Conservation (phyloP, 2,113 vertebrate genomes). For the Microtus oregoni region DNA sequence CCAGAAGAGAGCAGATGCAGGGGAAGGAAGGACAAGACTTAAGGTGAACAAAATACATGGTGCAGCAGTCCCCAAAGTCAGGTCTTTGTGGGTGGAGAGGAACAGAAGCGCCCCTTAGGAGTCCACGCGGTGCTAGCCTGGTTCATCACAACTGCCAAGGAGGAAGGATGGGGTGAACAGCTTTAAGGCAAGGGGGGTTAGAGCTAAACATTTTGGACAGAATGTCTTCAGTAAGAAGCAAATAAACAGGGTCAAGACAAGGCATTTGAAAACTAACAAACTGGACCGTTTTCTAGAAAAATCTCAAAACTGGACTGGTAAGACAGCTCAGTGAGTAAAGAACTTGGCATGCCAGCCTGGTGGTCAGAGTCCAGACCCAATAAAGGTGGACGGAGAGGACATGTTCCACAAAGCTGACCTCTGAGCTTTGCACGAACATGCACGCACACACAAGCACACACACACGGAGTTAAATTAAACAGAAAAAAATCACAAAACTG, state of each 20-base stretch:
- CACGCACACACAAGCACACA: rapidly evolving
- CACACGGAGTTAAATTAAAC: background rate
- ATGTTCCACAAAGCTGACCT: background rate
- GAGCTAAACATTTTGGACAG: background rate
- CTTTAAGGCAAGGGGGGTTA: background rate
- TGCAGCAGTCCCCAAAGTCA: background rate
- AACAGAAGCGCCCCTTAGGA: background rate
- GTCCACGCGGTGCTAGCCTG: background rate
- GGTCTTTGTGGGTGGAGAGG: background rate
- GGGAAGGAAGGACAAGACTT: background rate
- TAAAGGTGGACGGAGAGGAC: background rate
- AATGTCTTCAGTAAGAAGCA: background rate
- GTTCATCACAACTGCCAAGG: background rate
- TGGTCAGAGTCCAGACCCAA: background rate
- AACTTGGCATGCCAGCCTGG: background rate
- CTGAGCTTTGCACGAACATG: background rate
- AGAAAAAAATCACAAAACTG: background rate
- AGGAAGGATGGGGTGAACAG: background rate
- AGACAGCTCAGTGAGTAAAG: background rate
- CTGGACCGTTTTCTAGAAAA: background rate
- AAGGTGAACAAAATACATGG: background rate
- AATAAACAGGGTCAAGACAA: background rate
- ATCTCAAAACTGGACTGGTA: background rate
- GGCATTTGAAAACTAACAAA: background rate
- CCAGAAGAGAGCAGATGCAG: background rate